A percentile compares a stretch with the other conserved stretches of the same genome.
Conservation (phyloP, 1,140 invertebrate species). For the Pseudobourletiella spinata region DNA sequence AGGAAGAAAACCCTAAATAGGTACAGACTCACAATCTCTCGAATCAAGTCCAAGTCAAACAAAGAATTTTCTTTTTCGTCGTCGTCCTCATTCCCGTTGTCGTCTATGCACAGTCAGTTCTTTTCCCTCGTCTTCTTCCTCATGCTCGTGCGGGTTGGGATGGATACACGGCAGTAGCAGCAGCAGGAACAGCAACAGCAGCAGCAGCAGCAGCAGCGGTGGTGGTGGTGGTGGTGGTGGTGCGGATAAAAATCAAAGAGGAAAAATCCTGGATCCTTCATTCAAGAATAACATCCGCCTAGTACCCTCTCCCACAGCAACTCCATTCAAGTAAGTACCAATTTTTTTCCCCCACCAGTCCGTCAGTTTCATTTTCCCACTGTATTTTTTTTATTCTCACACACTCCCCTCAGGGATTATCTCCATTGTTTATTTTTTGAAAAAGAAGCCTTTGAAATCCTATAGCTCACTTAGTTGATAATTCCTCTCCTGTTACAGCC, state of each 20-base stretch:
- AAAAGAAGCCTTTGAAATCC: neutral
- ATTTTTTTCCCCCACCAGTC: neutral
- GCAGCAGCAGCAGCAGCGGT: too few relatives aligned
- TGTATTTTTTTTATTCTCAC: neutral
- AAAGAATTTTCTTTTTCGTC: neutral
- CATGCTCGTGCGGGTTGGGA: too few relatives aligned
- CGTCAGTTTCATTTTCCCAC: neutral
- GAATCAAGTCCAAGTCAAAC: conserved; percentile 17
- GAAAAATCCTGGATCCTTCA: too few relatives aligned
- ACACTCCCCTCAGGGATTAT: too few relatives aligned
- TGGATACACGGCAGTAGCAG: too few relatives aligned
- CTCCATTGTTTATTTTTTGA: neutral
- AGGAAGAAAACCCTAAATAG: conserved; percentile 19
- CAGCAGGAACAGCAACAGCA: too few relatives aligned
- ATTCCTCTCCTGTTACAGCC: neutral
- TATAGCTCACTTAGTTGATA: neutral
- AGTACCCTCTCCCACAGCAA: neutral
- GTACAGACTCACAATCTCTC: conserved; percentile 3
- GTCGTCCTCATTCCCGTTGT: neutral
- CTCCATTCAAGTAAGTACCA: neutral
- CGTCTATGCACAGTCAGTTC: too few relatives aligned
- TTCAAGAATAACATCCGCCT: neutral
- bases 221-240: too few relatives aligned
- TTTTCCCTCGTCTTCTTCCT: too few relatives aligned
- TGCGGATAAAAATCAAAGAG: too few relatives aligned